Evolutionary conservation across 2,888 invertebrate species (phyloP), one percentile per base, ranked within the genome.

Genomic region (Ecliptopera silaceata): DNA sequence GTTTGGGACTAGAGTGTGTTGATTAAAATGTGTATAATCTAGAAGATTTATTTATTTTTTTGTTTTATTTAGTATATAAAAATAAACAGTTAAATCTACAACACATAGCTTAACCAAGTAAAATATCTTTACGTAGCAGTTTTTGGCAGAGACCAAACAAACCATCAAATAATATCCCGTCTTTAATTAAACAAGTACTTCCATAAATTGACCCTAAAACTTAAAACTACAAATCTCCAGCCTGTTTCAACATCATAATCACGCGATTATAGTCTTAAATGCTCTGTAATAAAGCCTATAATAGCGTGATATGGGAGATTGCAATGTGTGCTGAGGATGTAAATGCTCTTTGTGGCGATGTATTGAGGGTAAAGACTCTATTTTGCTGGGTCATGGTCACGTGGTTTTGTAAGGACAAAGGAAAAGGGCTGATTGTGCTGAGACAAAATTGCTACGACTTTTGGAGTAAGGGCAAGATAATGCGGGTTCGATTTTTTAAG

Each of bases 321-420:
- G 47, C 54, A 47, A 55, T 60, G 65, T 69, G 47, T 69, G 64
- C 59, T 64, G 52, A 63, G 58, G 60, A 68, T 69, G 71, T 73
- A 69, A 69, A 67, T 70, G 65, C 69, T 65, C 64, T 72, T 72
- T 73, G 69, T 71, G 64, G 70, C 59, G 67, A 63, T 64, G 63
- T 68, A 59, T 59, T 61, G 52, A 63, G 51, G 57, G 53, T 61
- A 52, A 56, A 58, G 58, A 52, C 51, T 67, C 61, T 47, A 61
- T 59, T 56, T 54, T 49, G 52, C 55, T 59, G 49, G 69, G 63
- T 68, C 70, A 74, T 61, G 72, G 71, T 61, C 66, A 61, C 39
- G 39, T 63, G 52, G 50, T 47, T 59, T 38, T 64, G 67, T 65
- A 47, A 56, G 49, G 49, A 34, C 22, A 39, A 53, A 42, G 51